Evolutionary conservation across 2,888 invertebrate genomes (phyloP).

Genomic region (Sialis fuliginosa): DNA sequence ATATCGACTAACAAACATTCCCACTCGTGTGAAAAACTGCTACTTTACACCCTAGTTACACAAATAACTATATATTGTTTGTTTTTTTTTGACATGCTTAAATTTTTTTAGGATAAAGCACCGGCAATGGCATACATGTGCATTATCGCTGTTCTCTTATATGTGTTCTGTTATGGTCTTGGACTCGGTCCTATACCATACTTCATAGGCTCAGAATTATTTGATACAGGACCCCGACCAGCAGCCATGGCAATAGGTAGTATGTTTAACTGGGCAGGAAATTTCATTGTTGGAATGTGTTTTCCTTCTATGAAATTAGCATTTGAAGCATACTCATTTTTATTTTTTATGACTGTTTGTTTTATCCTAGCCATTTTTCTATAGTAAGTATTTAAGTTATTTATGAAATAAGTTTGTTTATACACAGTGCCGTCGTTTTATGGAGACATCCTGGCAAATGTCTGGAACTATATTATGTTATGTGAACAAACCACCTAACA

Average conservation of each 20-base stretch:
- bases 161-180: constrained; percentile 64
- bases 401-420: too few relatives aligned
- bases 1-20: too few relatives aligned
- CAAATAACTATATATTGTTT: too few relatives aligned
- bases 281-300: constrained; percentile 68
- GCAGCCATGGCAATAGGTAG: constrained; percentile 77
- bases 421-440: too few relatives aligned
- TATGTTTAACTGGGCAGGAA: constrained; percentile 73
- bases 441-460: too few relatives aligned
- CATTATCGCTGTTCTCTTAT: constrained; percentile 49
- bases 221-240: constrained; percentile 69
- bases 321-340: constrained; percentile 55
- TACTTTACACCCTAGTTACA: too few relatives aligned
- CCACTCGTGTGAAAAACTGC: too few relatives aligned
- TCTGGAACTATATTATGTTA: too few relatives aligned
- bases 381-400: constrained; percentile 28
- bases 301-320: constrained; percentile 45
- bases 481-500: too few relatives aligned
- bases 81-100: too few relatives aligned
- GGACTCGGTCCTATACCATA: constrained; percentile 78
- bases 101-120: constrained; percentile 32
- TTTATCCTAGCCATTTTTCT: constrained; percentile 36
- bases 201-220: constrained; percentile 72
- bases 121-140: constrained; percentile 48
- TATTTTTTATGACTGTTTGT: constrained; percentile 47